A percentile compares a stretch with the other conserved stretches of the same genome.
Conservation (phyloP, 2,797 vertebrate species). For the Rhabdomys pumilio region DNA sequence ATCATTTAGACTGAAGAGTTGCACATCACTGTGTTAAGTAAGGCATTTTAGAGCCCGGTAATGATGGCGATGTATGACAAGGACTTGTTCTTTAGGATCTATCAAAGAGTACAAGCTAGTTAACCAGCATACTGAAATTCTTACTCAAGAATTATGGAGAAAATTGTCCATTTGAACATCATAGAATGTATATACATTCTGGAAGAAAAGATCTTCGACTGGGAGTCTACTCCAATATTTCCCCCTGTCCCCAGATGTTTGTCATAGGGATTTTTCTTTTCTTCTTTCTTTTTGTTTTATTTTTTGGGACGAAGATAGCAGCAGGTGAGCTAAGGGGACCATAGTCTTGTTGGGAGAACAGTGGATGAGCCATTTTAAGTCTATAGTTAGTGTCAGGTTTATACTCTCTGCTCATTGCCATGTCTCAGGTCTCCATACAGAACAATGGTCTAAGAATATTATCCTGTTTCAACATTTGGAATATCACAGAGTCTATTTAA, state of each 20-base stretch:
- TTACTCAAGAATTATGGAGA: not conserved
- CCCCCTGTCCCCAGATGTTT: not conserved
- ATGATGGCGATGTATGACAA: rapidly evolving
- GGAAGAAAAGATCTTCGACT: not conserved
- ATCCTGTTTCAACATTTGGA: not conserved
- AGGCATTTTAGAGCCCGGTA: not conserved
- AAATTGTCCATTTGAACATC: not conserved
- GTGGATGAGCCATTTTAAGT: not conserved
- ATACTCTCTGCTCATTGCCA: not conserved
- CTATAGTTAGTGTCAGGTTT: not conserved
- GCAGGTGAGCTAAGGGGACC: not conserved
- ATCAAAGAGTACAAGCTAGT: not conserved
- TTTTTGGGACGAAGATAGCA: not conserved
- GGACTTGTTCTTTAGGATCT: not conserved
- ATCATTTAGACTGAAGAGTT: not conserved
- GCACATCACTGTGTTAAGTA: not conserved
- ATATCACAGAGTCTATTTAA: not conserved
- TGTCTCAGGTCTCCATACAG: not conserved
- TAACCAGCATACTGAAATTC: not conserved
- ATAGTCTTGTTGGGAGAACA: not conserved
- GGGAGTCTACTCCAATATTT: not conserved
- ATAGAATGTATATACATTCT: not conserved
- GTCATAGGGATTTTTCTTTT: not conserved
- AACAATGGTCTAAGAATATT: not conserved
- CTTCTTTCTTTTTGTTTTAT: no score